Conservation (phyloP, 2,113 vertebrate genomes). For the Plotosus lineatus region DNA sequence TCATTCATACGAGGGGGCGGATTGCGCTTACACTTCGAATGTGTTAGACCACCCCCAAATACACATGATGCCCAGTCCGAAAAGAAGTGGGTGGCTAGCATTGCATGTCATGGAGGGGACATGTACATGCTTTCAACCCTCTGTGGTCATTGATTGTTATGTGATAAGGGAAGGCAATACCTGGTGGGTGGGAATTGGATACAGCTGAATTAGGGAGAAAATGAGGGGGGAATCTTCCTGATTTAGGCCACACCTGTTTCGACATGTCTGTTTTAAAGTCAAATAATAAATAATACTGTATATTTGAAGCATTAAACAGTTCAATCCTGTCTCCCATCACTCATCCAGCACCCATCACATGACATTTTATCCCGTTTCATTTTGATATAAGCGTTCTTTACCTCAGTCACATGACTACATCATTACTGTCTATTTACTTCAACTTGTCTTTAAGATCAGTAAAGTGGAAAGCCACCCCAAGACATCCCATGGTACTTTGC, state of each 20-base stretch:
- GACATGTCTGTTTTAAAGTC: background rate
- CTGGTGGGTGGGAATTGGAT: too few relatives aligned
- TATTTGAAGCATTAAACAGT: background rate
- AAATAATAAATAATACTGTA: background rate
- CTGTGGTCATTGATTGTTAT: too few relatives aligned
- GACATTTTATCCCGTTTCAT: background rate
- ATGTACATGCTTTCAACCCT: too few relatives aligned
- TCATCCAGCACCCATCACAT: background rate
- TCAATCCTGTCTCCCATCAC: background rate
- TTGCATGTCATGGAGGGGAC: too few relatives aligned
- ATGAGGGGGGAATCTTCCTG: background rate
- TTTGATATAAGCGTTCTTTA: background rate
- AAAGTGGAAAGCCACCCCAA: conserved; percentile 1
- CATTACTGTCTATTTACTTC: conserved; percentile 27
- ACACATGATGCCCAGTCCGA: too few relatives aligned
- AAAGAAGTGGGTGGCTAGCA: too few relatives aligned
- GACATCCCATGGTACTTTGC: conserved; percentile 21
- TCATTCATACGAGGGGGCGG: too few relatives aligned
- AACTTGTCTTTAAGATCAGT: conserved; percentile 35
- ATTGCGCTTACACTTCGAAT: too few relatives aligned
- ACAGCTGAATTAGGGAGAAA: background rate
- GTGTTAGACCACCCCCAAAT: too few relatives aligned
- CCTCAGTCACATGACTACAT: conserved; percentile 1
- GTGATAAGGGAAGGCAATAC: too few relatives aligned
- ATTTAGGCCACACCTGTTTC: background rate